These are phyloP conservation scores for Phania funesta DNA, from an alignment of 2,888 invertebrate genomes.

Conservation along the genomic window DNA sequence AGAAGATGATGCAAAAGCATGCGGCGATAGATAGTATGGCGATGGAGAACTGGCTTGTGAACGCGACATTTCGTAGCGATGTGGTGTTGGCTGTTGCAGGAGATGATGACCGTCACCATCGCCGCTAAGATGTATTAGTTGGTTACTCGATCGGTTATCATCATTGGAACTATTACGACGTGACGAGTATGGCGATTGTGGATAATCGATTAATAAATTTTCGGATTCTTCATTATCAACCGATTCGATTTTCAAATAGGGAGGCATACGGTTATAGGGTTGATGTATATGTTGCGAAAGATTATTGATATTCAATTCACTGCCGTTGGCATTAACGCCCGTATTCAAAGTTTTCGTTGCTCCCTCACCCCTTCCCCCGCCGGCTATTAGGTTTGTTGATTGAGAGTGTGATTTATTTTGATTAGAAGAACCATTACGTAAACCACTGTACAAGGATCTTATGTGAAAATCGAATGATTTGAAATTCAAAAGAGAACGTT, in stretches of 20 bases:
- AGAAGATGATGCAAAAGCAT: constrained; percentile 69
- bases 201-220: constrained; percentile 76
- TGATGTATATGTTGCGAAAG: constrained; percentile 47
- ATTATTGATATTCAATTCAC: constrained; percentile 56
- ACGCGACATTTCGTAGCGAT: constrained; percentile 71
- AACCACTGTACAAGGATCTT: constrained; percentile 78
- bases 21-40: constrained; percentile 78
- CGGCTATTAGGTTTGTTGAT: constrained; percentile 62
- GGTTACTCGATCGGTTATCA: constrained; percentile 74
- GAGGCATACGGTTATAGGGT: constrained; percentile 73
- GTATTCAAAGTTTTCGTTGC: constrained; percentile 4
- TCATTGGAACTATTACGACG: constrained; percentile 74
- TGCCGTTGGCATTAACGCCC: constrained; percentile 60
- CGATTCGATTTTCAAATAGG: constrained; percentile 77
- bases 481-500: constrained; percentile 78
- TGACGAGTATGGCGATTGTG: constrained; percentile 76
- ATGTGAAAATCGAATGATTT: constrained; percentile 80
- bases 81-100: constrained; percentile 60
- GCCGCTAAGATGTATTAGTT: constrained; percentile 72
- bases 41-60: constrained; percentile 73
- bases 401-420: constrained; percentile 69
- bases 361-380: constrained; percentile 1
- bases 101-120: constrained; percentile 65
- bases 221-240: constrained; percentile 77
- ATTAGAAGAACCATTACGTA: constrained; percentile 71